Evolutionary conservation across 2,113 vertebrate genomes (phyloP), one percentile per base, ranked within the genome.

Genomic region (Coracopsis vasa): DNA sequence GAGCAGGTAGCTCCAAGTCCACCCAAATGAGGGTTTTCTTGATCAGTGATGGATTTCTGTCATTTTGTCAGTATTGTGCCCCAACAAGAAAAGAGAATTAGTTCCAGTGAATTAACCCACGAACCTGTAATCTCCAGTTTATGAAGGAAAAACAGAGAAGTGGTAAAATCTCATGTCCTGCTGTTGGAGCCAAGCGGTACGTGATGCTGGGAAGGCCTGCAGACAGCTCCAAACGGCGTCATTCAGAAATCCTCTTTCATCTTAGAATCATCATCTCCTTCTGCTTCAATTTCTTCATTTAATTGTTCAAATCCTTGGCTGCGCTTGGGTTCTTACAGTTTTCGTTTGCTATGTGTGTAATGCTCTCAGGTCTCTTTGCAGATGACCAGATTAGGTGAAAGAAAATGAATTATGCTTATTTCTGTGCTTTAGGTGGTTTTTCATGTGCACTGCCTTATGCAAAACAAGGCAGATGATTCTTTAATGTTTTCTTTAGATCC

Each of bases 351-450:
- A 0, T 78, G 35, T 69, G 72, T 84, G 13, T 83, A 35, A 48
- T 74, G 45, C 54, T 61, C 35, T 51, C 50, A 17, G 37, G 72
- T 28, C 78, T 96, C 61, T 84, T 92, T 75, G 64, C 83, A 92
- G 94, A 92, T 95, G 90, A 84, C 88, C 80, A 91, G 92, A 93
- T 92, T 92, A 92, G 83, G 90, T 19, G 51, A n/a, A 95, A 71
- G 90, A 92, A 94, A 94, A 96, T 94, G 50, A 96, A 79, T 96
- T 96, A 92, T 90, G 88, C 92, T 96, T 88, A 93, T 95, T 97
- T 91, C 80, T 93, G 77, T 47, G 92, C 51, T 78, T 91, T 95
- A 70, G 80, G 73, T 93, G 78, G 37, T 82, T 90, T 92, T 95
- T 92, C 89, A 72, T 93, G 94, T 86, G 80, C 42, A 53, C 83